A percentile compares a stretch with the other conserved stretches of the same genome.
Conservation (phyloP, 2,113 vertebrate genomes). For the Corynorhinus townsendii region DNA sequence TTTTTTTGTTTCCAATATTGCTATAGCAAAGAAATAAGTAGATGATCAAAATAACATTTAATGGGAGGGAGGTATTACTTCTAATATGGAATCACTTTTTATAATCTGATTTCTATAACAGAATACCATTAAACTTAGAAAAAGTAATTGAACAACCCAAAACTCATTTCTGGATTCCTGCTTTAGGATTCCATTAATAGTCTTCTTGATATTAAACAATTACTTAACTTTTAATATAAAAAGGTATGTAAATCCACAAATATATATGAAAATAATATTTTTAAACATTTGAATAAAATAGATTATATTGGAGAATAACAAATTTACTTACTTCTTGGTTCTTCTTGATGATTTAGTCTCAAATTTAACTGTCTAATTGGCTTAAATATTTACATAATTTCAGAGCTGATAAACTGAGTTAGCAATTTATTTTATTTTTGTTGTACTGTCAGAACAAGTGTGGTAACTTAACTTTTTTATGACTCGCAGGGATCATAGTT, state of each 20-base stretch:
- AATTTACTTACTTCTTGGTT: conserved; percentile 23
- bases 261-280: background rate
- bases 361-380: background rate
- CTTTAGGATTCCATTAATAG: background rate
- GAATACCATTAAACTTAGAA: background rate
- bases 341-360: background rate
- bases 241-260: background rate
- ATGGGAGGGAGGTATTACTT: background rate
- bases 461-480: background rate
- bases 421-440: background rate
- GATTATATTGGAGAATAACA: background rate
- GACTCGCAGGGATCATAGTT: background rate
- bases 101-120: background rate
- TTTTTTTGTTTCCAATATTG: background rate
- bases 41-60: background rate
- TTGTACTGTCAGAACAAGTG: background rate
- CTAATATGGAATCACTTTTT: background rate
- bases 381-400: background rate
- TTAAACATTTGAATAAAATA: background rate
- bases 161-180: background rate
- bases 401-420: background rate
- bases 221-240: background rate
- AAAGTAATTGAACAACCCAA: background rate
- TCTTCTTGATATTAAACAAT: background rate
- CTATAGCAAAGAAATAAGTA: background rate